Evolutionary conservation across 92 coral and sea anemone species (phyloP), one percentile per base, ranked within the genome.

Genomic region (Muricea muricata): DNA sequence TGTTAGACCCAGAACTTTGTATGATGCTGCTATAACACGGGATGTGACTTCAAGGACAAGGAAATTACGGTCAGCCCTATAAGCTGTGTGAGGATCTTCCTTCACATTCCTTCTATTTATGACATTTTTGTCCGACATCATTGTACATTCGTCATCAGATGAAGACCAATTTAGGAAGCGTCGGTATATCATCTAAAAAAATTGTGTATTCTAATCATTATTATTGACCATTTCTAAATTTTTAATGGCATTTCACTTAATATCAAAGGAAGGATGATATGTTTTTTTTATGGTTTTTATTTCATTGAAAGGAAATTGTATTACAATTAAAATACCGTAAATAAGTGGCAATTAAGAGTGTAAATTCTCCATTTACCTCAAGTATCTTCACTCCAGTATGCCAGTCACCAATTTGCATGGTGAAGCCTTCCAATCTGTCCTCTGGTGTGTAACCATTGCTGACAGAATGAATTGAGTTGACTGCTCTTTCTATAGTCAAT

Each of bases 401-500:
- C 89, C 89, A 89, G 40, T 89, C 92, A 24, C 86, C 89, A 15
- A 84, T 11, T 67, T 89, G 73, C 35, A 45, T 11, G 31, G 14
- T 41, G 21, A 79, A 39, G 2, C 84, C 73, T 30, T 79, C 84
- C 48, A 79, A 39, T 18, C 84, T 3, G 4, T 65, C 73, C 37
- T 90, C 91, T 39, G 85, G 21, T 7, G 86, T 90, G 79, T 82
- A 83, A 32, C 91, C 86, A 87, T 87, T 90, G 10, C 66, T 24
- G 47, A 90, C 88, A 24, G 93, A 83, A 57, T 46, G 86, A 21
- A 90, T 83, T 4, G 65, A 46, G 60, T 90, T 90, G 14, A 87
- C 93, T 41, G 93, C 93, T 63, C 91, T 83, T 72, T 90, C 91
- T 3, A 90, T 40, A 4, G 91, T 54, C 17, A 87, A 52, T 82